Percentiles rank a stretch among this genome's conserved stretches.
Conservation (phyloP, 2,888 invertebrate species). For the Panzeria rudis region DNA sequence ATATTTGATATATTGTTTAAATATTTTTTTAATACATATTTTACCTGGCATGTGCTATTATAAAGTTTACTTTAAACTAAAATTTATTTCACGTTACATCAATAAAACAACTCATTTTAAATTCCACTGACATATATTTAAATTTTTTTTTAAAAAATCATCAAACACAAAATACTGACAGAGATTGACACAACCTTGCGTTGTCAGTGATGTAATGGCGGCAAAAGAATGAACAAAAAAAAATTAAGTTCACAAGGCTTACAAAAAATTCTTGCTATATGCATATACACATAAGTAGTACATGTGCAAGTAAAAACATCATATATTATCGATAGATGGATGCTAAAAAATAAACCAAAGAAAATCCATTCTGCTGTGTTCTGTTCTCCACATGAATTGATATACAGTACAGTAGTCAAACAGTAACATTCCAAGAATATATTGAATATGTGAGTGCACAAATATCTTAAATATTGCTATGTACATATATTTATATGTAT, state of each 20-base stretch:
- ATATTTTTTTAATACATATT: constrained; percentile 60
- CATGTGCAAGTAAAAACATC: constrained; percentile 16
- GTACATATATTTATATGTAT: background rate
- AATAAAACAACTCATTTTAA: constrained; percentile 62
- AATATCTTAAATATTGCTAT: background rate
- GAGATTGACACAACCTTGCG: constrained; percentile 71
- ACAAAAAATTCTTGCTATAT: too few species aligned
- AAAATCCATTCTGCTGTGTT: constrained; percentile 42
- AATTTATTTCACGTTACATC: constrained; percentile 61
- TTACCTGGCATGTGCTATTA: constrained; percentile 29
- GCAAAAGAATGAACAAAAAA: constrained; percentile 14
- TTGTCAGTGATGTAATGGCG: constrained; percentile 65
- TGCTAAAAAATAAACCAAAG: constrained; percentile 31
- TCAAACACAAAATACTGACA: constrained; percentile 57
- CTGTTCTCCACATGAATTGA: constrained; percentile 42
- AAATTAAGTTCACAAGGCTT: background rate
- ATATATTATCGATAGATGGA: constrained; percentile 65
- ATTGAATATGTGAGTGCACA: constrained; percentile 1
- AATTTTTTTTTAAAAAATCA: constrained; percentile 35
- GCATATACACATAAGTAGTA: too few species aligned
- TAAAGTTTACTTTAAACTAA: constrained; percentile 22
- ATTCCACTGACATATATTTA: constrained; percentile 70
- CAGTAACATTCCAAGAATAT: constrained; percentile 18
- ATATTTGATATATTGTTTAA: constrained; percentile 21
- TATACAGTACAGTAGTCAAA: constrained; percentile 38